Evolutionary conservation across 2,888 invertebrate species (phyloP).

Genomic region (Neria commutata): DNA sequence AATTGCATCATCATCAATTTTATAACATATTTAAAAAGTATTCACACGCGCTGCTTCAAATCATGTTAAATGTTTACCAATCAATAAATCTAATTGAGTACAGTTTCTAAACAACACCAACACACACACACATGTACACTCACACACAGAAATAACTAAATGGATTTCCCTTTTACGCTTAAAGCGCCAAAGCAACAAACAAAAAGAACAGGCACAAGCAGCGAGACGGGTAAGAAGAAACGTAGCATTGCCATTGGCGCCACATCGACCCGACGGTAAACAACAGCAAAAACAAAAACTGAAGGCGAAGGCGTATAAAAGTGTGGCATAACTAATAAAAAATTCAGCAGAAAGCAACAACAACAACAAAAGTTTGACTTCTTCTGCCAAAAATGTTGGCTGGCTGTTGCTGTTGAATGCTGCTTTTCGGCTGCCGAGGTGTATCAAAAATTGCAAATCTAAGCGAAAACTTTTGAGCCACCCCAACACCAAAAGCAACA

Average conservation of each 20-base stretch:
- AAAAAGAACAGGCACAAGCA: too few species aligned
- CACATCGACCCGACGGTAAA: neutral
- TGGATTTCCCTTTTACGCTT: too few species aligned
- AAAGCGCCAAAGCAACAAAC: too few species aligned
- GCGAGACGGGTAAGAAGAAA: neutral
- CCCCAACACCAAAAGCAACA: neutral
- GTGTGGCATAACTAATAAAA: neutral
- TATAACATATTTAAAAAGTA: too few species aligned
- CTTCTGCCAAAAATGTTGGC: too few species aligned
- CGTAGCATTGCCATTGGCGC: conserved; percentile 18
- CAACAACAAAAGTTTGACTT: neutral
- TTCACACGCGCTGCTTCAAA: neutral
- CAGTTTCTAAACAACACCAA: neutral
- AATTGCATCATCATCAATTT: too few species aligned
- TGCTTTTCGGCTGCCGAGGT: neutral
- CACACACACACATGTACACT: too few species aligned
- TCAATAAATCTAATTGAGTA: conserved; percentile 6
- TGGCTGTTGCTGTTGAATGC: neutral
- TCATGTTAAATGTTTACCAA: conserved; percentile 15
- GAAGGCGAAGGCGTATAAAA: neutral
- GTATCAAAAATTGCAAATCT: neutral
- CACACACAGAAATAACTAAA: too few species aligned
- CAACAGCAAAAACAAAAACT: neutral
- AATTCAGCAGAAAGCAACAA: neutral
- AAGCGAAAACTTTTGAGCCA: neutral